A percentile compares a stretch with the other conserved stretches of the same genome.
Evolutionary conservation across 2,113 vertebrate genomes (phyloP).

Genomic region (Petrocephalus microphthalmus): DNA sequence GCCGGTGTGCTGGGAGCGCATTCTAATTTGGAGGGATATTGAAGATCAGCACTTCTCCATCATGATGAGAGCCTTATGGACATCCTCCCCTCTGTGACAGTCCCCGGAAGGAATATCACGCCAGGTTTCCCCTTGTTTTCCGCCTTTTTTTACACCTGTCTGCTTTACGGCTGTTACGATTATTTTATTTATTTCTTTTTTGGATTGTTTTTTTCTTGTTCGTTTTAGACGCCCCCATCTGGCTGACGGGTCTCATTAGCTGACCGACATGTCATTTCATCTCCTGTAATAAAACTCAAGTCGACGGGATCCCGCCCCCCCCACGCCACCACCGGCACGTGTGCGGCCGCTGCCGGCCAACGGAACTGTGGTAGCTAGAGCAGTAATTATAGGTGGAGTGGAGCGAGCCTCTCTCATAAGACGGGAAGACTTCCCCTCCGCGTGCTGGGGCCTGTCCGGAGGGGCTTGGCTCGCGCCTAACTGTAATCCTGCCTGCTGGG

Average conservation of each 20-base stretch:
- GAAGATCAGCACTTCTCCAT: not conserved
- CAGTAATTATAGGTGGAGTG: slow-evolving; percentile 2
- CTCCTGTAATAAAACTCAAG: not conserved
- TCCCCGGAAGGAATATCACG: not conserved
- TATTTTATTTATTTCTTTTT: not conserved
- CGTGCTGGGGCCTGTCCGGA: not conserved
- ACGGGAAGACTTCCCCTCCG: not conserved
- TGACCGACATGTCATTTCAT: not conserved
- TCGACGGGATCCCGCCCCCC: not conserved
- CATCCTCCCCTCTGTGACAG: not conserved
- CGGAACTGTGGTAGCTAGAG: not conserved
- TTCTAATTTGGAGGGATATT: slow-evolving; percentile 11
- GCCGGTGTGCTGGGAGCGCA: not conserved
- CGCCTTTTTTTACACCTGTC: not conserved
- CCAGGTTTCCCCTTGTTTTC: not conserved
- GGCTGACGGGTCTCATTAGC: not conserved
- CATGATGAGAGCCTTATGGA: not conserved
- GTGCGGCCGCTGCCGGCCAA: not conserved
- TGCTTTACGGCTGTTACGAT: not conserved
- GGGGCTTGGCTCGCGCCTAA: not conserved
- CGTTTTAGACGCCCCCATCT: not conserved
- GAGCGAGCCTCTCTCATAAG: not conserved
- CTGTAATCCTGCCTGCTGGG: not conserved
- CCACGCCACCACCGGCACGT: not conserved
- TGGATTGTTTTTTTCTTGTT: not conserved